Evolutionary conservation across 1,140 invertebrate species (phyloP).

Genomic region (Elymnias hypermnestra): DNA sequence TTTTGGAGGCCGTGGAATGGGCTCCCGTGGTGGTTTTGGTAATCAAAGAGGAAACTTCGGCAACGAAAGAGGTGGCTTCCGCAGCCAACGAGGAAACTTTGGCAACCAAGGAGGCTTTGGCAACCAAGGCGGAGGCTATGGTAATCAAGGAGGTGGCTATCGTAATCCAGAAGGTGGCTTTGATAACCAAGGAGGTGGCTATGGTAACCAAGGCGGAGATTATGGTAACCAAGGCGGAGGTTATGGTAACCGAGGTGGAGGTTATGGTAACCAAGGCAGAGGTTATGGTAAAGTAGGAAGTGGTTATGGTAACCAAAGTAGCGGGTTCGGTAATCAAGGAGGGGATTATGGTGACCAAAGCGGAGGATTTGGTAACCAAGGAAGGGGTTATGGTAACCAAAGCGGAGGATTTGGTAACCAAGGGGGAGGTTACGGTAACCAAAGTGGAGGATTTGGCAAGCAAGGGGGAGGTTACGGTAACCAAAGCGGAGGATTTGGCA

Average conservation of each 20-base stretch:
- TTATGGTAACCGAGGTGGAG: constrained; percentile 17
- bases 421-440: constrained; percentile 1
- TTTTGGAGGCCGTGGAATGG: constrained; percentile 20
- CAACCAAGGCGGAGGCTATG: constrained; percentile 24
- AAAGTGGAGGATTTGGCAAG: neutral
- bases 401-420: too few relatives aligned
- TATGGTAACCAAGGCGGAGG: constrained; percentile 14
- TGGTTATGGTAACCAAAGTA: too few relatives aligned
- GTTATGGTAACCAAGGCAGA: constrained; percentile 23
- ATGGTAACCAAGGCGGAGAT: constrained; percentile 11
- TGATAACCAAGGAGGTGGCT: constrained; percentile 10
- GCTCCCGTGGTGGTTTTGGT: neutral
- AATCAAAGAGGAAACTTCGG: neutral
- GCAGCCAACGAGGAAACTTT: constrained; percentile 13
- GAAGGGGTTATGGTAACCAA: too few relatives aligned
- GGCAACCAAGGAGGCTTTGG: constrained; percentile 25
- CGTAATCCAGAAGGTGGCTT: constrained; percentile 11
- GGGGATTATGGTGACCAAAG: too few relatives aligned
- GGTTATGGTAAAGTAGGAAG: constrained; percentile 20
- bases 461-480: constrained; percentile 4
- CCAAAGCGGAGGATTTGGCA: constrained; percentile 13
- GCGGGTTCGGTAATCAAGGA: too few relatives aligned
- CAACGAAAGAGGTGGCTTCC: constrained; percentile 9
- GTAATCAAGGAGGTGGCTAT: constrained; percentile 22
- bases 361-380: too few relatives aligned